A percentile compares a stretch with the other conserved stretches of the same genome.
Conservation (phyloP, 1,140 invertebrate species). For the Neodiprion pinetum region DNA sequence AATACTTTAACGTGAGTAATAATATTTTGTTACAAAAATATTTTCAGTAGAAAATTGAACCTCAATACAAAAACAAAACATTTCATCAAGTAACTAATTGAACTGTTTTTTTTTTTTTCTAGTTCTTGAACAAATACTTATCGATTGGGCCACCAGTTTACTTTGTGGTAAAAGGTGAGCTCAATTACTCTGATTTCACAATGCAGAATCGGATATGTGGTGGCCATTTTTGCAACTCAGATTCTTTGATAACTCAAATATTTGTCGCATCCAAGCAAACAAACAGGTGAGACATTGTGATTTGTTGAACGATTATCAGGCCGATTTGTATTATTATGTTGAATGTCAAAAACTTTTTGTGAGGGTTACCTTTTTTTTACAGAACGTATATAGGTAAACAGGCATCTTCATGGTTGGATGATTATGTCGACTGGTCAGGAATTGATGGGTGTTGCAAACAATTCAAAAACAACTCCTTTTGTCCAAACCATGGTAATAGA, state of each 20-base stretch:
- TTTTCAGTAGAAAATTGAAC: conserved; percentile 20
- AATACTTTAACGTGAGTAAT: conserved; percentile 78
- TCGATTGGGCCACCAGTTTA: conserved; percentile 96
- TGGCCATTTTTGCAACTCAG: conserved; percentile 76
- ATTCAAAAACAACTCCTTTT: conserved; percentile 69
- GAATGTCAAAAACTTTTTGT: background rate
- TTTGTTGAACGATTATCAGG: background rate
- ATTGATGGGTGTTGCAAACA: conserved; percentile 68
- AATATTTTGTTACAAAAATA: conserved; percentile 18
- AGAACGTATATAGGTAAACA: conserved; percentile 88
- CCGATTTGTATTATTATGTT: background rate
- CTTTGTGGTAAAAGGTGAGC: conserved; percentile 88
- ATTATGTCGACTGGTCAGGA: conserved; percentile 91
- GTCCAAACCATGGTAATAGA: conserved; percentile 67
- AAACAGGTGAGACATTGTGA: conserved; percentile 61
- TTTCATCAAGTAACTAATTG: conserved; percentile 21
- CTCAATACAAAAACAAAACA: too few relatives aligned
- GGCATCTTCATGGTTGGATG: conserved; percentile 95
- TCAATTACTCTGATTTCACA: conserved; percentile 77
- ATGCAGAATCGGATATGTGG: conserved; percentile 90
- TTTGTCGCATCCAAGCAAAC: conserved; percentile 76
- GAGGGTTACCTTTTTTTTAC: conserved; percentile 30
- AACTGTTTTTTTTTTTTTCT: conserved; percentile 41
- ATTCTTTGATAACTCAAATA: conserved; percentile 87
- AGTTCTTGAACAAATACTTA: conserved; percentile 84